Base-by-base conservation (phyloP, 2,888 invertebrate genomes). In the Apamea epomidion region DNA sequence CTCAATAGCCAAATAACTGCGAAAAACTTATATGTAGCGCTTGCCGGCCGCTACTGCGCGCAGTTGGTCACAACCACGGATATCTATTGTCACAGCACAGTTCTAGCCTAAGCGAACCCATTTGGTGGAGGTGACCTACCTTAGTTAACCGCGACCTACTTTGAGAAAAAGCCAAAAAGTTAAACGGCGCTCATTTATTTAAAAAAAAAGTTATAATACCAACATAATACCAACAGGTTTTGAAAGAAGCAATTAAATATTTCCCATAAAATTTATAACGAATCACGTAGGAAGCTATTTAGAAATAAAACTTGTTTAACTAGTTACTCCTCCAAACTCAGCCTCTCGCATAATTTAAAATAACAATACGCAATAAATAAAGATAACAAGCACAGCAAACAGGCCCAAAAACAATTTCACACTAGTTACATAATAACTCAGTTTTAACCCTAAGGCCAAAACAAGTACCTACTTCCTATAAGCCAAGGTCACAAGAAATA, bases 401-500 rank as follows among this genome's bases (percentile, higher is more conserved):
- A 54, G 45, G 32, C 10, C 16, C 60, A 1, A 85, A 70, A 87
- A 32, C 72, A 67, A 83, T 83, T 86, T 76, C 81, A 83, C 80
- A 88, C 74, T 69, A 68, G 62, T 81, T 80, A 79, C 74, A 83
- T 87, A 87, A 84, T 81, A 84, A 76, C 79, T 87, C 78, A 76
- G n/a, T 64, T 29, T 60, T 81, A 89, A 80, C 90, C 80, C 86
- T 81, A 86, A 69, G 25, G 71, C 76, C 82, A 82, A 82, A 58
- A 68, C 67, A 72, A 54, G 67, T 81, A 83, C 70, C 25, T 69
- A 89, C 84, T 90, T 90, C 90, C 89, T 90, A 64, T 72, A 75
- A 37, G 37, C 29, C 89, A 82, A 89, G 89, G 89, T 81, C 81
- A 77, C 7, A 42, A 76, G 78, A 80, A 78, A 88, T 76, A 84